These are phyloP conservation scores for Uloborus diversus DNA, from an alignment of 1,140 invertebrate species.

Conservation along the genomic window DNA sequence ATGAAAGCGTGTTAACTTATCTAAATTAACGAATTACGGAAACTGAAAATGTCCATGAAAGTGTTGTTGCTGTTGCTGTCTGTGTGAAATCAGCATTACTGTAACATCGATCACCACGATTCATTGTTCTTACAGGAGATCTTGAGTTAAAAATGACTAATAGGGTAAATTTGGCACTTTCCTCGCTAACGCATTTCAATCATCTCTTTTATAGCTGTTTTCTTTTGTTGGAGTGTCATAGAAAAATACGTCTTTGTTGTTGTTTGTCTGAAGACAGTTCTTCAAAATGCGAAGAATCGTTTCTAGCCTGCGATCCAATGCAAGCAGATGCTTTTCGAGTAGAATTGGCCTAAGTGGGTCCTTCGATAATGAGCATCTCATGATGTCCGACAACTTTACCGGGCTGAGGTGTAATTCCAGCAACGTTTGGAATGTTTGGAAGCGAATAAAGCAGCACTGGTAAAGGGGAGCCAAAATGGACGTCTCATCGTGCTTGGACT, in stretches of 20 bases:
- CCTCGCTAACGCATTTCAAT: too few species aligned
- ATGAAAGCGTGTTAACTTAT: too few species aligned
- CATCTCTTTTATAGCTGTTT: too few species aligned
- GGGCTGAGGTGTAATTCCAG: slow-evolving; percentile 65
- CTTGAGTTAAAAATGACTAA: too few species aligned
- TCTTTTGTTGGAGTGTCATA: too few species aligned
- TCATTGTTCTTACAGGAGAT: too few species aligned
- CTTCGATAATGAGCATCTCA: slow-evolving; percentile 78
- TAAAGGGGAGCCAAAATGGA: slow-evolving; percentile 92
- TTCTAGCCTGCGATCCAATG: slow-evolving; percentile 84
- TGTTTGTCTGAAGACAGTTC: slow-evolving; percentile 54
- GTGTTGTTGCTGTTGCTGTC: too few species aligned
- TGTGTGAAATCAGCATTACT: too few species aligned
- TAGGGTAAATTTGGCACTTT: too few species aligned
- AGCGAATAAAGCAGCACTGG: slow-evolving; percentile 88
- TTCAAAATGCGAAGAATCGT: slow-evolving; percentile 66
- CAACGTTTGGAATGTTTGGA: slow-evolving; percentile 77
- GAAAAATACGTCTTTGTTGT: slow-evolving; percentile 65
- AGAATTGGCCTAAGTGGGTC: slow-evolving; percentile 88
- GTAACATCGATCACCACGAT: too few species aligned
- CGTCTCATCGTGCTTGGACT: slow-evolving; percentile 89
- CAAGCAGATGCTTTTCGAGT: slow-evolving; percentile 86
- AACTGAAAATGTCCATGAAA: too few species aligned
- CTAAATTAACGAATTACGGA: too few species aligned
- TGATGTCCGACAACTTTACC: slow-evolving; percentile 76